phyloP scores from a whole-genome alignment of 2,113 vertebrate genomes.

The Castor canadensis region DNA sequence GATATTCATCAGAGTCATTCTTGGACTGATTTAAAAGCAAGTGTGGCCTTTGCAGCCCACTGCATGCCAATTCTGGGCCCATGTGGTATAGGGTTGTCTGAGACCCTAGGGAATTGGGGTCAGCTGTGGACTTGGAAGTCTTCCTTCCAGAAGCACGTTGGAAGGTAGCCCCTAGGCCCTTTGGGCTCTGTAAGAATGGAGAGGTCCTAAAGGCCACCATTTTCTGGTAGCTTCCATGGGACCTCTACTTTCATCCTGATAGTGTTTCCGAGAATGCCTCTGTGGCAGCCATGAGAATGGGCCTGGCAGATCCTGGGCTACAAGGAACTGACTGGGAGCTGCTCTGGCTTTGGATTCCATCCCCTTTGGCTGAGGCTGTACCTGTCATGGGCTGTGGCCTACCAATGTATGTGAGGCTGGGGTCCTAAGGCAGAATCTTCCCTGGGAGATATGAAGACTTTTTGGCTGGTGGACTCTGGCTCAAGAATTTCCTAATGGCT shows the following conservation, averaged over 20 bases:
- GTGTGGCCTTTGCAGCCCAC: not conserved
- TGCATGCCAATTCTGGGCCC: not conserved
- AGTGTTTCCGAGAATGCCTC: not conserved
- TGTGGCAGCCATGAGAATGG: not conserved
- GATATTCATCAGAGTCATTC: slow-evolving; percentile 6
- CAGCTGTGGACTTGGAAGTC: not conserved
- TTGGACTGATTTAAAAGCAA: slow-evolving; percentile 15
- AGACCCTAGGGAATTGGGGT: not conserved
- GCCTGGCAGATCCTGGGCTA: not conserved
- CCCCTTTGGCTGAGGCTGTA: not conserved
- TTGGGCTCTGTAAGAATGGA: not conserved
- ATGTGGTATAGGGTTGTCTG: not conserved
- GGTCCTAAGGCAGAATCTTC: not conserved
- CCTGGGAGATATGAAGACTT: not conserved
- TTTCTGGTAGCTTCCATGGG: too few species aligned
- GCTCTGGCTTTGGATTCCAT: not conserved
- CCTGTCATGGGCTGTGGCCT: fast-evolving
- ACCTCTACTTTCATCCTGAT: not conserved
- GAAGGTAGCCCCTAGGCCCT: too few species aligned
- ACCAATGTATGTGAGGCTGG: not conserved
- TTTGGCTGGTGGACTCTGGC: not conserved
- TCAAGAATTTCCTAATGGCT: not conserved
- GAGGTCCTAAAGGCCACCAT: not conserved
- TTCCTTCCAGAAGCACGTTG: not conserved
- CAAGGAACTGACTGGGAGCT: not conserved